Base-by-base conservation (phyloP, 53 echinoderm and acorn worm genomes). In the Paelopatides confundens region DNA sequence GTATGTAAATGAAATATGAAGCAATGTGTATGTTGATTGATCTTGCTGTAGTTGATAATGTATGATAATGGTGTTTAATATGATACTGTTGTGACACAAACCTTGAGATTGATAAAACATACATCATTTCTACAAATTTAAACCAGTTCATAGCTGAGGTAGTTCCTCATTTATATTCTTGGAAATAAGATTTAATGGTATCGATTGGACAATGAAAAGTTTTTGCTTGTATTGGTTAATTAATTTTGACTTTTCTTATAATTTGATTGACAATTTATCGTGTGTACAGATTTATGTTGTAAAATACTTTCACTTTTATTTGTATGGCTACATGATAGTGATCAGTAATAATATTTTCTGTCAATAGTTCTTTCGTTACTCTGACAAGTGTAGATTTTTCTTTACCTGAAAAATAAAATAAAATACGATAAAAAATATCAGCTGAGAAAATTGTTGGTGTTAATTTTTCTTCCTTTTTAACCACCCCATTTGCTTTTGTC, bases 281-380 rank as follows among this genome's bases (percentile, higher is more conserved):
- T 67, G 29, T 67, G 67, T 67, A 67, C 67, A 67, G 67, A 67
- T 29, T 67, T 67, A 30, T 67, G 67, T 67, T 67, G 67, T 31
- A 67, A 30, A 67, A 67, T 67, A 67, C 30, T 67, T 31, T 67
- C 31, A 30, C 67, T 8, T 67, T 63, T 30, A 67, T 67, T 67
- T 31, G 67, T 67, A 67, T 31, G 31, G 67, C 63, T 12, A 63
- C 29, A 31, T 67, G 67, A 67, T 67, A 5, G 31, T 31, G 67
- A 67, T 67, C 29, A 67, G 67, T 67, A 67, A 67, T 67, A 67
- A 67, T 67, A 67, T 67, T 67, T 67, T 67, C 13, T 67, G 67
- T 67, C 31, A 67, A 67, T 67, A 67, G 67, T 67, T 31, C 29
- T 67, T 67, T 67, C 31, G 67, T 67, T 67, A 67, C 67, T 31